Base-by-base conservation (phyloP, 2,797 vertebrate species). In the Aphelocoma californica region DNA sequence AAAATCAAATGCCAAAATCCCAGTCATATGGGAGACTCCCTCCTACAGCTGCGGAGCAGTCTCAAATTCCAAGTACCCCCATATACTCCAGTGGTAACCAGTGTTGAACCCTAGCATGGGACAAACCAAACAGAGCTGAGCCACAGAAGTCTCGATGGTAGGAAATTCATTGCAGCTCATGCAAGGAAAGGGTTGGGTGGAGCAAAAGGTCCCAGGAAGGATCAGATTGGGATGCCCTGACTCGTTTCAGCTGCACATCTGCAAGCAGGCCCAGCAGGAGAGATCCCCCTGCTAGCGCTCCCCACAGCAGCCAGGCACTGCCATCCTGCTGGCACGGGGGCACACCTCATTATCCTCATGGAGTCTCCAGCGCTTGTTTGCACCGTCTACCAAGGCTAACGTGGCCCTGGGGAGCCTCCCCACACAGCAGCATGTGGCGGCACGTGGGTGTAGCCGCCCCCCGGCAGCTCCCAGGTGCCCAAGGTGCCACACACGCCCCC, bases 371-470 rank as follows among this genome's bases (percentile, higher is more conserved):
- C 0, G 0, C 44, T 60, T 44, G 48, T 20, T 40, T 3, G 6
- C 9, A 6, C 23, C 13, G 28, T 4, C 53, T 65, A 0, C 60
- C 31, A 31, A 64, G 71, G 64, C 34, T 26, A 54, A 12, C 0
- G 6, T 0, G 5, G 79, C 42, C 60, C 14, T 1, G 2, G 56
- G 6, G 12, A 91, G 79, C 23, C 48, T 79, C 42, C 69, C 24
- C 2, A 1, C 19, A 4, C 0, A 28, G 69, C 73, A 62, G 51
- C 3, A 1, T 5, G 17, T 0, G 0, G 42, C 0, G 0, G 32
- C 36, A 38, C 1, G 1, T 4, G 20, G 72, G 47, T 11, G 20
- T 0, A 23, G 56, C 58, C 2, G 20, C 6, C 14, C 48, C 25
- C 25, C 0, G 1, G 67, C 31, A 2, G 31, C 14, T 26, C 64